Evolutionary conservation across 1,140 invertebrate genomes (phyloP), one percentile per base, ranked within the genome.

Genomic region (Zaprionus nigranus): DNA sequence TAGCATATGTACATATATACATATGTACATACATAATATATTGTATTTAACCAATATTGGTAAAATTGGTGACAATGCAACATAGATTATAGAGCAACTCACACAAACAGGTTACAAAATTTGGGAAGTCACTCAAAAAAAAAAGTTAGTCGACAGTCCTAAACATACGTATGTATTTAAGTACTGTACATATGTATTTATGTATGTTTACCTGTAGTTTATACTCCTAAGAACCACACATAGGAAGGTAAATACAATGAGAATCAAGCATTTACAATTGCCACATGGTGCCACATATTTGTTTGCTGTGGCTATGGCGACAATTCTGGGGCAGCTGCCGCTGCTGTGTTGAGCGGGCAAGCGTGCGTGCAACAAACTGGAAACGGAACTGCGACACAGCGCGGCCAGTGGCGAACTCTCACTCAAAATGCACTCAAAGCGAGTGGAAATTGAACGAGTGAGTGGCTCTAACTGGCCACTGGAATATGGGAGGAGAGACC

Each of bases 401-500:
- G 13, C 13, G 13, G n/a, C 40, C 40, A 17, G 40, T 46, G 24
- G 5, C 49, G 36, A 30, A 83, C 59, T 87, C 66, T 70, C 78
- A 78, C 84, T 87, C 84, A 84, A 46, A 65, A 59, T 56, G 53
- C 79, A 81, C 84, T 87, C 84, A 80, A 88, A 22, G 56, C 53
- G 51, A 24, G 60, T 9, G 30, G 30, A 49, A 6, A 56, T 20
- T 53, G 67, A 81, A 64, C 11, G 67, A 40, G n/a, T 43, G 65
- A 57, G 69, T 68, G 62, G 40, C 67, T 75, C 30, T 60, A 69
- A 78, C 82, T 70, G 67, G 84, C 61, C 78, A 88, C 78, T 87
- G 81, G 85, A 87, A 87, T 87, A 88, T 88, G 85, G 85, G 84
- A 75, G 84, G 85, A 88, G 84, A 87, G 73, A 80, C 53, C 49